These are phyloP conservation scores for Drosophila murphyi DNA, from an alignment of 1,140 invertebrate species.

Conservation along the genomic window DNA sequence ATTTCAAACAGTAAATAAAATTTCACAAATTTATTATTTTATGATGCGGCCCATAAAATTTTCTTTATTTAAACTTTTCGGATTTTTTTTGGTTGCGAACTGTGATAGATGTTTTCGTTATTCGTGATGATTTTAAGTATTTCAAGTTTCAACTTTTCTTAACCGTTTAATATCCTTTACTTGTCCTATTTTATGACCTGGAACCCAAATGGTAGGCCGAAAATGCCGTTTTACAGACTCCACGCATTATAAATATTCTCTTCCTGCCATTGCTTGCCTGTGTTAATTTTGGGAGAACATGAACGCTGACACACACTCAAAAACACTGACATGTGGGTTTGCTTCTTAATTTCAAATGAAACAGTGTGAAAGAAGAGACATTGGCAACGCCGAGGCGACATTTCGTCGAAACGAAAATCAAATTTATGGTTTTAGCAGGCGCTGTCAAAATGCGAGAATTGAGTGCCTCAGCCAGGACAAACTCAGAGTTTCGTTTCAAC, in stretches of 20 bases:
- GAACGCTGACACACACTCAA: background rate
- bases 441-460: conserved; percentile 78
- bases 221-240: background rate
- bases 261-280: conserved; percentile 7
- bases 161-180: no score
- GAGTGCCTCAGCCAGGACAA: conserved; percentile 54
- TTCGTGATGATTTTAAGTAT: no score
- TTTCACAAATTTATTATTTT: no score
- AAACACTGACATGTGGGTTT: conserved; percentile 5
- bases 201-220: background rate
- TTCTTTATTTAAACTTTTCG: background rate
- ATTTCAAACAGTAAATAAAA: background rate
- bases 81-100: background rate
- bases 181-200: background rate
- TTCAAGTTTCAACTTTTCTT: no score
- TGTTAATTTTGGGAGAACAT: conserved; percentile 31
- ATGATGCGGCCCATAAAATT: no score
- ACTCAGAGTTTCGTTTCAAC: background rate
- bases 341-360: conserved; percentile 76
- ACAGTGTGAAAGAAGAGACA: conserved; percentile 61
- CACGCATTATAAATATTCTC: conserved; percentile 6
- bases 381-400: conserved; percentile 36
- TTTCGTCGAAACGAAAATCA: conserved; percentile 69
- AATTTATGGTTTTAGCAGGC: conserved; percentile 78
- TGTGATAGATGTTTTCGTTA: background rate